Evolutionary conservation across 1,140 invertebrate genomes (phyloP).

Genomic region (Megalopta genalis): DNA sequence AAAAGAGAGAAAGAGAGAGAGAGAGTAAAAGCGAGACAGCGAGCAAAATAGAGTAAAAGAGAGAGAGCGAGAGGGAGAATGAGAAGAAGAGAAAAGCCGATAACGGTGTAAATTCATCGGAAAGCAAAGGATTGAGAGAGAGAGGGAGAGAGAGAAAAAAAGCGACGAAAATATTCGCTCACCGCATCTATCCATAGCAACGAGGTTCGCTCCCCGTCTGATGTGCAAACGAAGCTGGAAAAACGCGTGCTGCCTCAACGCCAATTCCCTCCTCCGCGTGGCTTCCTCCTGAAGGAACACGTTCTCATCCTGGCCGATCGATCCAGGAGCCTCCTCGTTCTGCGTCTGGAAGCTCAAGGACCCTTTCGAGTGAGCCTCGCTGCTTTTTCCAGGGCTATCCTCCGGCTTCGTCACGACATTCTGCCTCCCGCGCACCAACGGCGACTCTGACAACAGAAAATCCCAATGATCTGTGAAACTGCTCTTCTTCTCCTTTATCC

Average conservation of each 20-base stretch:
- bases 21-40: too few relatives aligned
- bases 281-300: slow-evolving; percentile 81
- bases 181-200: slow-evolving; percentile 97
- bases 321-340: slow-evolving; percentile 43
- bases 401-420: slow-evolving; percentile 58
- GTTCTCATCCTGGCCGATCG: slow-evolving; percentile 56
- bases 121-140: not conserved
- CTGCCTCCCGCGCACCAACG: slow-evolving; percentile 62
- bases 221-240: slow-evolving; percentile 94
- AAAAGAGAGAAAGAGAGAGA: too few relatives aligned
- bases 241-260: slow-evolving; percentile 91
- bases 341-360: slow-evolving; percentile 45
- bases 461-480: not conserved
- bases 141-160: not conserved
- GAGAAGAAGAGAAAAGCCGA: not conserved
- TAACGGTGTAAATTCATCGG: not conserved
- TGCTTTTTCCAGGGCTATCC: slow-evolving; percentile 65
- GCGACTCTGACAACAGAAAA: slow-evolving; percentile 66
- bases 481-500: too few relatives aligned
- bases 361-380: slow-evolving; percentile 63
- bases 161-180: slow-evolving; percentile 68
- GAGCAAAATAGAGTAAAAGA: too few relatives aligned
- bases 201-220: slow-evolving; percentile 91
- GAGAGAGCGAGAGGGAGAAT: too few relatives aligned
- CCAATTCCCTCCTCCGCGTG: slow-evolving; percentile 84